Percentiles rank a stretch among this genome's conserved stretches.
These are phyloP conservation scores for Emydura subglobosa DNA, from an alignment of 2,113 vertebrate genomes.

Conservation along the genomic window DNA sequence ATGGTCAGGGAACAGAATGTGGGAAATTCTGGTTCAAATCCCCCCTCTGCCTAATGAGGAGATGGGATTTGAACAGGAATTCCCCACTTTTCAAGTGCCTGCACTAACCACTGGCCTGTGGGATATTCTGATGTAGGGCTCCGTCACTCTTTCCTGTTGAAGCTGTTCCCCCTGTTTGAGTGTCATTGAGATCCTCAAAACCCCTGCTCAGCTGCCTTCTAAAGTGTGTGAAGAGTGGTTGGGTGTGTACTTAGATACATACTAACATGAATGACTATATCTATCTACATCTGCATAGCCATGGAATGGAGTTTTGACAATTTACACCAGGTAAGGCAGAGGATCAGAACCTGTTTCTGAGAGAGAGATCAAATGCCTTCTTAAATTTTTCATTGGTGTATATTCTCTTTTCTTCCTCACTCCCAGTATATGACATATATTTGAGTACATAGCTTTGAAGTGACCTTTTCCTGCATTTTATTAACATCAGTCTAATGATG, in stretches of 20 bases:
- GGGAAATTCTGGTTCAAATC: neutral
- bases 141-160: neutral
- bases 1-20: neutral
- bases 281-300: neutral
- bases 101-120: neutral
- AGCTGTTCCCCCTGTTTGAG: no score
- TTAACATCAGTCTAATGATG: neutral
- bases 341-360: neutral
- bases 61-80: neutral
- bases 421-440: neutral
- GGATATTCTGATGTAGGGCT: neutral
- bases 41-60: neutral
- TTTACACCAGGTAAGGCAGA: neutral
- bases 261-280: accelerated
- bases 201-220: neutral
- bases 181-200: neutral
- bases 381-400: neutral
- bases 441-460: neutral
- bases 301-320: neutral
- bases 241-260: accelerated
- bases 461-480: accelerated
- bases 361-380: neutral
- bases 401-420: neutral
- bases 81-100: neutral
- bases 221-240: neutral